These are phyloP conservation scores for Zeus faber DNA, from an alignment of 2,113 vertebrate species.

Conservation along the genomic window DNA sequence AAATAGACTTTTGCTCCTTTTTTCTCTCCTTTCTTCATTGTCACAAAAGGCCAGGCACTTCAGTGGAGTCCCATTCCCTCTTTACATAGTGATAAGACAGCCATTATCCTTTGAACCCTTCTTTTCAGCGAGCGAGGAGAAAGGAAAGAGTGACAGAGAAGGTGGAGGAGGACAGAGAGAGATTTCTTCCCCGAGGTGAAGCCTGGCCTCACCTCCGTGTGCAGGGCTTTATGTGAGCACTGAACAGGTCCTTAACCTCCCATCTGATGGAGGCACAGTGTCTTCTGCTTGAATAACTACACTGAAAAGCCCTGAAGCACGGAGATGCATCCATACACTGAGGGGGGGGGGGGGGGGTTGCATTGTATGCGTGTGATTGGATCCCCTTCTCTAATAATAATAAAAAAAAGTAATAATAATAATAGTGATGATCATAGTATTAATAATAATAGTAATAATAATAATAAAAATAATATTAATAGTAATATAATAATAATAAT, in stretches of 20 bases:
- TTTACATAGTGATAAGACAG: constrained; percentile 79
- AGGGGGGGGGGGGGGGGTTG: constrained; percentile 53
- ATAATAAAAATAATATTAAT: too few species aligned
- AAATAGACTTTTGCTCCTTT: constrained; percentile 66
- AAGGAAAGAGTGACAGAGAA: constrained; percentile 65
- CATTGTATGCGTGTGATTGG: too few species aligned
- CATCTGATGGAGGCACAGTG: constrained; percentile 78
- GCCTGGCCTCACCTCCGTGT: constrained; percentile 66
- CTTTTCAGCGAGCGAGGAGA: constrained; percentile 66
- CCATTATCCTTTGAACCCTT: constrained; percentile 76
- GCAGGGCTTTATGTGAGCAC: constrained; percentile 70
- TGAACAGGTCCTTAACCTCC: constrained; percentile 79
- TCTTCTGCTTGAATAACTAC: constrained; percentile 76
- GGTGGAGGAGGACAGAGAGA: constrained; percentile 65
- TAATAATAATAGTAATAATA: too few species aligned
- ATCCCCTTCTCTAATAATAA: too few species aligned
- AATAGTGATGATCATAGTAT: too few species aligned
- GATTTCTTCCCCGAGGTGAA: constrained; percentile 74
- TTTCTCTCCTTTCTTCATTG: constrained; percentile 76
- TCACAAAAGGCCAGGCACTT: constrained; percentile 76
- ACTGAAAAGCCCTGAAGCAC: constrained; percentile 74
- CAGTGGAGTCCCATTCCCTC: constrained; percentile 69
- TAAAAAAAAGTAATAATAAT: too few species aligned
- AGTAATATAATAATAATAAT: too few species aligned
- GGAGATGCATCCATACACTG: constrained; percentile 73